Percentiles rank a stretch among this genome's conserved stretches.
phyloP scores from a whole-genome alignment of 37 sponge, comb jelly and placozoan species.

The Aplysina aerophoba region DNA sequence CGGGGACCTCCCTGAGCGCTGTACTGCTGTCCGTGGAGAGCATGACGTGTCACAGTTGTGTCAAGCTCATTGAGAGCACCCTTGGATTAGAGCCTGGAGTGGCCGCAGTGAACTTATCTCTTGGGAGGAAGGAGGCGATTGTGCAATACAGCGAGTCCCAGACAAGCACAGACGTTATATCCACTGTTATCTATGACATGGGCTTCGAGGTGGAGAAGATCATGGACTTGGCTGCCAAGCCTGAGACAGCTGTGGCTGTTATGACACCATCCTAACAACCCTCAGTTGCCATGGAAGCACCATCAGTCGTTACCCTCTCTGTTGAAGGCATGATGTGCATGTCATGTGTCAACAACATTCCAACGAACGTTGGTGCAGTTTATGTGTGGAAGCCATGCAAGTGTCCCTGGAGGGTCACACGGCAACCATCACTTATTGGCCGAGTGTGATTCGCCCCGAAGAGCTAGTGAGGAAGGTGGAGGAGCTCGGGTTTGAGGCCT shows the following conservation, averaged over 20 bases:
- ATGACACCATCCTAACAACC: not conserved
- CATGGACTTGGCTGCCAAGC: not conserved
- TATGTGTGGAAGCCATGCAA: conserved; percentile 39
- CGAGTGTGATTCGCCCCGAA: conserved; percentile 34
- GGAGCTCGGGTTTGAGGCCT: conserved; percentile 84
- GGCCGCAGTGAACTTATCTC: conserved; percentile 51
- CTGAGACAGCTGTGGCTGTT: not conserved
- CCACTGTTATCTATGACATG: conserved; percentile 66
- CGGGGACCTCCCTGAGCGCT: not conserved
- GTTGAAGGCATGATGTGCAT: conserved; percentile 90
- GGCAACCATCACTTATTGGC: conserved; percentile 67
- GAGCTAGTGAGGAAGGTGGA: conserved; percentile 68
- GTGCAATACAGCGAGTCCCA: conserved; percentile 43
- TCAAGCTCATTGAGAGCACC: conserved; percentile 81
- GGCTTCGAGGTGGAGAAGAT: conserved; percentile 65
- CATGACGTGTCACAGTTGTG: conserved; percentile 96
- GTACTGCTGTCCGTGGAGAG: conserved; percentile 74
- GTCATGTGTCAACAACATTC: conserved; percentile 89
- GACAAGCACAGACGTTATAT: conserved; percentile 24
- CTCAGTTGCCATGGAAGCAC: not conserved
- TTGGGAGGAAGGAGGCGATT: conserved; percentile 61
- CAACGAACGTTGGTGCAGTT: conserved; percentile 61
- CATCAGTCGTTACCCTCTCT: not conserved
- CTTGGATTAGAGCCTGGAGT: conserved; percentile 47
- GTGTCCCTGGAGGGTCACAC: conserved; percentile 75